Base-by-base conservation (phyloP, 2,888 invertebrate species). In the Leucoptera coffeella region DNA sequence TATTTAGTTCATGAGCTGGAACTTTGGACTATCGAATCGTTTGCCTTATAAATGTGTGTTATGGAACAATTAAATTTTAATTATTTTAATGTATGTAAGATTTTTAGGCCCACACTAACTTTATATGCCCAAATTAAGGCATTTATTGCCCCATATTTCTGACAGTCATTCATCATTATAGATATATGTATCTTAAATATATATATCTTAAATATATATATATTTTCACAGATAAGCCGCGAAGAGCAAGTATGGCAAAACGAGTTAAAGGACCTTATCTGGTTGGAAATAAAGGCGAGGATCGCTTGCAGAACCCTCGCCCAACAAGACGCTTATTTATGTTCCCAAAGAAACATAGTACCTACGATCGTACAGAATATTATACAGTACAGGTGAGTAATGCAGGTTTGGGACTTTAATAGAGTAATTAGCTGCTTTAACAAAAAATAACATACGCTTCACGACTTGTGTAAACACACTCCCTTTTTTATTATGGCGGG, bases 191-290 rank as follows among this genome's bases (percentile, higher is more conserved):
- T n/a, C n/a, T n/a, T n/a, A n/a, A n/a, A n/a, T n/a, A n/a, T n/a
- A n/a, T n/a, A n/a, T n/a, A n/a, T n/a, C n/a, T n/a, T n/a, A n/a
- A n/a, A 19, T 10, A 28, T 13, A 14, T 28, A 28, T 23, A 15
- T 22, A 15, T 17, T 10, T 6, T 57, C 61, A 4, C 59, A 85
- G 80, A 75, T 85, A 45, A 88, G 88, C 39, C 78, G 81, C 35
- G 91, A 93, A 50, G 90, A 92, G 48, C 80, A 85, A 32, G 71
- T 85, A 22, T 92, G 88, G 86, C 89, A 90, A 56, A 89, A 85
- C 38, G 86, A 89, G 62, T 59, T 89, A 26, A 89, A 89, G 55
- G 92, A 93, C 59, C 73, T 90, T 38, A 85, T 93, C 39, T 94
- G 93, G 93, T 56, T 93, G 38, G 92, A 92, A 62, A 62, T 94